Conservation (phyloP, 2,113 vertebrate genomes). For the Ascaphus truei region DNA sequence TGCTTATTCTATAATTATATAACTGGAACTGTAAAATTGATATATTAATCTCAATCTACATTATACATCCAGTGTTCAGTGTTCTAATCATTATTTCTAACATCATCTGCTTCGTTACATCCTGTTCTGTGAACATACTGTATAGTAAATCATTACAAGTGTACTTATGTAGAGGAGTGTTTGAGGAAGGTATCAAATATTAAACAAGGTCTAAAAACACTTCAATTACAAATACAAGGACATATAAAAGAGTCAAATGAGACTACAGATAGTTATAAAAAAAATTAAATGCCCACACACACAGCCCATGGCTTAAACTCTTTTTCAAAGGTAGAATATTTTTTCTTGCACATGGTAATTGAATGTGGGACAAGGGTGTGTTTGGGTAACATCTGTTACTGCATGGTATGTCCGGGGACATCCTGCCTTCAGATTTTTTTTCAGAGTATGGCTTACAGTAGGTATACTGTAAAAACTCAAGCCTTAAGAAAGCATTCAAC, state of each 20-base stretch:
- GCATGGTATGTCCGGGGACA: constrained; percentile 37
- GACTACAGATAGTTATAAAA: constrained; percentile 20
- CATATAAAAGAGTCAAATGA: background rate
- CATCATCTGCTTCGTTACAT: background rate
- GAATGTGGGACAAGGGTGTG: background rate
- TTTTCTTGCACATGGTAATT: constrained; percentile 26
- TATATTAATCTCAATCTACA: too few species aligned
- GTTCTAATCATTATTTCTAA: background rate
- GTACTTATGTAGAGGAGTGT: constrained; percentile 12
- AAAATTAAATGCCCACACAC: constrained; percentile 17
- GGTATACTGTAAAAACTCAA: constrained; percentile 18
- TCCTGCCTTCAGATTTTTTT: constrained; percentile 30
- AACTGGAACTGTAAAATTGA: too few species aligned
- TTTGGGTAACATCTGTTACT: constrained; percentile 12
- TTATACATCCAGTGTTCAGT: too few species aligned
- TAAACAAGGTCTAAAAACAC: constrained; percentile 29
- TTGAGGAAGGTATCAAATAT: constrained; percentile 6
- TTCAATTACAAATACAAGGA: constrained; percentile 30
- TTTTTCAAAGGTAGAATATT: constrained; percentile 26
- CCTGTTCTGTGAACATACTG: background rate
- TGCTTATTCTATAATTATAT: too few species aligned
- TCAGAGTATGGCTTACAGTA: background rate
- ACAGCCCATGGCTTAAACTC: background rate
- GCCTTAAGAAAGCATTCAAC: too few species aligned
- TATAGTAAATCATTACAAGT: constrained; percentile 18